Conservation (phyloP, 2,113 vertebrate genomes). For the Promerops cafer region DNA sequence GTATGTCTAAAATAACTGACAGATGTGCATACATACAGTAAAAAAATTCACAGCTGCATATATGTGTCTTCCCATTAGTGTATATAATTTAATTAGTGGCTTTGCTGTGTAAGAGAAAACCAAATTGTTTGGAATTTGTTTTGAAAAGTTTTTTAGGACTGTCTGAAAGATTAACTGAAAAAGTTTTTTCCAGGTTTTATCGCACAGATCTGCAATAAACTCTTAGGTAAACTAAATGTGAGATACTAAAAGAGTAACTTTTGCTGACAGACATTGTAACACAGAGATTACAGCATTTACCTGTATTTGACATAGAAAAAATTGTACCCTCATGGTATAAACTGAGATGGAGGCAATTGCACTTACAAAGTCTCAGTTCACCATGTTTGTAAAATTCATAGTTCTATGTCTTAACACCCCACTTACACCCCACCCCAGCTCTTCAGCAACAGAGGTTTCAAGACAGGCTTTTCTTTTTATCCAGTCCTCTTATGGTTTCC, state of each 20-base stretch:
- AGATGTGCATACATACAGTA: not conserved
- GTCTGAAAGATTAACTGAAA: not conserved
- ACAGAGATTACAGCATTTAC: not conserved
- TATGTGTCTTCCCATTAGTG: not conserved
- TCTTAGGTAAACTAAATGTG: not conserved
- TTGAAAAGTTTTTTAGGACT: not conserved
- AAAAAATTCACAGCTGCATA: not conserved
- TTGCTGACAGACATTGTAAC: not conserved
- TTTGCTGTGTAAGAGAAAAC: not conserved
- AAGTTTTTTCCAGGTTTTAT: not conserved
- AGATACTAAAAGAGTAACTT: not conserved
- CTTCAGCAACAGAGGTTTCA: not conserved
- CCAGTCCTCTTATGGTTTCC: rapidly evolving
- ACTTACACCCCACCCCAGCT: not conserved
- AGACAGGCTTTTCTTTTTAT: not conserved
- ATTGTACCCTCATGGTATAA: not conserved
- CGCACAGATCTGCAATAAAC: not conserved
- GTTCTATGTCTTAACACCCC: not conserved
- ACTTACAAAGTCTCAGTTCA: not conserved
- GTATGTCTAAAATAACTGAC: not conserved
- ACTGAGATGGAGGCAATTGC: not conserved
- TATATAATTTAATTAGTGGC: not conserved
- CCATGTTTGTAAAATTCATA: not conserved
- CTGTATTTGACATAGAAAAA: not conserved
- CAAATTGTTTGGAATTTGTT: not conserved